Evolutionary conservation across 2,797 vertebrate genomes (phyloP).

Genomic region (Okamejei kenojei): DNA sequence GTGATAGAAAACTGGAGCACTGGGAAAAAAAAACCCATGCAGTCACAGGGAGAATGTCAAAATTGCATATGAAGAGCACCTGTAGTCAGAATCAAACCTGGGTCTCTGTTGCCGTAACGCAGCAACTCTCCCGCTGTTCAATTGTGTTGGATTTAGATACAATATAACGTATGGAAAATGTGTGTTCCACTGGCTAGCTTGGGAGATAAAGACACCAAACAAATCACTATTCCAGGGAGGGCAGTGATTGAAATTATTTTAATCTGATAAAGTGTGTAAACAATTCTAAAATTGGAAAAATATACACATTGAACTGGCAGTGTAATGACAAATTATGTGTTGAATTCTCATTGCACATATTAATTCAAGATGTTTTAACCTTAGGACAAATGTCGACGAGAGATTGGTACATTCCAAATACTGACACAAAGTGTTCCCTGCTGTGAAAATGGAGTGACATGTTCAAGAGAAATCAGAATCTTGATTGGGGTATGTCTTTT

Average conservation of each 20-base stretch:
- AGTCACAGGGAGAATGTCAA: too few species aligned
- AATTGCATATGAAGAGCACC: too few species aligned
- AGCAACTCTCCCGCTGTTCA: too few species aligned
- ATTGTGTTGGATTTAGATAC: neutral
- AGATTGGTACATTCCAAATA: slow-evolving; percentile 21
- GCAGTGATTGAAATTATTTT: too few species aligned
- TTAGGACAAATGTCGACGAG: neutral
- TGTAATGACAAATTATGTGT: neutral
- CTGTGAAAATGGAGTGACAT: slow-evolving; percentile 37
- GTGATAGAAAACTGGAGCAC: too few species aligned
- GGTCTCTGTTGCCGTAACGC: too few species aligned
- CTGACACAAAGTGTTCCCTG: slow-evolving; percentile 13
- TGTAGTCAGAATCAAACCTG: too few species aligned
- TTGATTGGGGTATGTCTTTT: slow-evolving; percentile 3
- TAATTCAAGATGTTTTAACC: neutral
- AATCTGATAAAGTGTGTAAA: too few species aligned
- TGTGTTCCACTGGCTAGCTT: neutral
- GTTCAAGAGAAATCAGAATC: slow-evolving; percentile 28
- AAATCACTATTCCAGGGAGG: neutral
- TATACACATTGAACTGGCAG: neutral
- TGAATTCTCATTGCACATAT: neutral
- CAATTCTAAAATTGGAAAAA: neutral
- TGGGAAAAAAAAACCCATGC: too few species aligned
- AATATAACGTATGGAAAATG: neutral
- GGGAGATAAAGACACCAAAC: neutral